Conservation (phyloP, 2,888 invertebrate species). For the Deilephila porcellus region DNA sequence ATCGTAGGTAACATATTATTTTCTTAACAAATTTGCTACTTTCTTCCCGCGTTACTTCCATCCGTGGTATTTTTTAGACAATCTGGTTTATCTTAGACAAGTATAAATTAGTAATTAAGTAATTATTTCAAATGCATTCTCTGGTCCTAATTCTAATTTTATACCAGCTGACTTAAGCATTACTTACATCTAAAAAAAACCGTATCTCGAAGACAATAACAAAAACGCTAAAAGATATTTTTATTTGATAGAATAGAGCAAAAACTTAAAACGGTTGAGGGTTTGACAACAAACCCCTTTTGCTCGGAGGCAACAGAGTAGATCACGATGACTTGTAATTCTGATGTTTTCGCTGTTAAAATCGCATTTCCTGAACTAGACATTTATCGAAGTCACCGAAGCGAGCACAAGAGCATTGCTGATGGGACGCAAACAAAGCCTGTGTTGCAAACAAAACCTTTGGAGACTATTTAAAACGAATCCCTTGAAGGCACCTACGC, state of each 20-base stretch:
- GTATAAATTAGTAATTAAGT: too few relatives aligned
- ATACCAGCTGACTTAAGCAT: neutral
- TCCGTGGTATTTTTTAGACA: too few relatives aligned
- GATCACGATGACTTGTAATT: conserved; percentile 80
- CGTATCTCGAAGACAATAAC: neutral
- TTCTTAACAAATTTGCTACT: too few relatives aligned
- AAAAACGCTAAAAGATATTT: conserved; percentile 44
- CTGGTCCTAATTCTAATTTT: too few relatives aligned
- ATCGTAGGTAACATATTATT: too few relatives aligned
- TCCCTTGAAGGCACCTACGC: conserved; percentile 75
- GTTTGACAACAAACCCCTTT: conserved; percentile 78
- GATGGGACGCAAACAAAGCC: conserved; percentile 68
- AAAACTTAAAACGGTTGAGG: conserved; percentile 70
- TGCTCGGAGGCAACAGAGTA: conserved; percentile 78
- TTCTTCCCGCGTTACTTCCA: too few relatives aligned
- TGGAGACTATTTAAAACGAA: conserved; percentile 76
- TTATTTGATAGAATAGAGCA: conserved; percentile 63
- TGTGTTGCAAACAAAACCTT: conserved; percentile 70
- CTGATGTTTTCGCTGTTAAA: conserved; percentile 82
- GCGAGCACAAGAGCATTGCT: conserved; percentile 72
- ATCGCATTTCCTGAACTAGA: conserved; percentile 81
- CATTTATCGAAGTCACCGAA: conserved; percentile 72
- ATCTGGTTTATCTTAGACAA: too few relatives aligned
- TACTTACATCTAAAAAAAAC: neutral
- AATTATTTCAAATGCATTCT: too few relatives aligned